These are phyloP conservation scores for Vanessa tameamea DNA, from an alignment of 1,140 invertebrate species.

Conservation along the genomic window DNA sequence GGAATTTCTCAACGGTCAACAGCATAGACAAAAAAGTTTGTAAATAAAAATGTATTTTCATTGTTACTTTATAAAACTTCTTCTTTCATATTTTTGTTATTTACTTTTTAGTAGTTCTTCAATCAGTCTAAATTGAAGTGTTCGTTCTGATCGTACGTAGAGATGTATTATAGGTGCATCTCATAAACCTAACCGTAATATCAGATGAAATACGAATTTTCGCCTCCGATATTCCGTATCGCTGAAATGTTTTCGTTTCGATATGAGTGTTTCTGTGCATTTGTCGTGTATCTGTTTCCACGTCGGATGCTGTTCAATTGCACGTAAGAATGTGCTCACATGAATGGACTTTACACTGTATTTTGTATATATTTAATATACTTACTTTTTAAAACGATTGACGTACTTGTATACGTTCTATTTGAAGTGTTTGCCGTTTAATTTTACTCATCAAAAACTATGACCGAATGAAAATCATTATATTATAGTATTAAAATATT, in stretches of 20 bases:
- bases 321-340: constrained; percentile 49
- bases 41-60: no score
- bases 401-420: background rate
- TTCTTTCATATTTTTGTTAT: no score
- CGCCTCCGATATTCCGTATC: constrained; percentile 37
- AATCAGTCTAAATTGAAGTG: background rate
- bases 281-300: constrained; percentile 69
- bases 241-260: constrained; percentile 45
- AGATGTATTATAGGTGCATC: constrained; percentile 4
- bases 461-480: no score
- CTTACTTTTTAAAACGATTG: background rate
- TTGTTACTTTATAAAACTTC: no score
- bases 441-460: no score
- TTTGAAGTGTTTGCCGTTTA: background rate
- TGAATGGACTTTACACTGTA: constrained; percentile 39
- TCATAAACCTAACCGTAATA: constrained; percentile 24
- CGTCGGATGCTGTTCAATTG: constrained; percentile 72
- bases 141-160: background rate
- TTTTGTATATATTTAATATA: constrained; percentile 8
- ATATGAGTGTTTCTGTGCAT: constrained; percentile 48
- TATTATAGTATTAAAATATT: no score
- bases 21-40: no score
- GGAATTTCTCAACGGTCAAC: no score
- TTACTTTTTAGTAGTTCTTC: background rate
- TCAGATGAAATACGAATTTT: constrained; percentile 39